Percentiles rank a stretch among this genome's conserved stretches.
Evolutionary conservation across 2,888 invertebrate genomes (phyloP).

Genomic region (Drosophila lutescens): DNA sequence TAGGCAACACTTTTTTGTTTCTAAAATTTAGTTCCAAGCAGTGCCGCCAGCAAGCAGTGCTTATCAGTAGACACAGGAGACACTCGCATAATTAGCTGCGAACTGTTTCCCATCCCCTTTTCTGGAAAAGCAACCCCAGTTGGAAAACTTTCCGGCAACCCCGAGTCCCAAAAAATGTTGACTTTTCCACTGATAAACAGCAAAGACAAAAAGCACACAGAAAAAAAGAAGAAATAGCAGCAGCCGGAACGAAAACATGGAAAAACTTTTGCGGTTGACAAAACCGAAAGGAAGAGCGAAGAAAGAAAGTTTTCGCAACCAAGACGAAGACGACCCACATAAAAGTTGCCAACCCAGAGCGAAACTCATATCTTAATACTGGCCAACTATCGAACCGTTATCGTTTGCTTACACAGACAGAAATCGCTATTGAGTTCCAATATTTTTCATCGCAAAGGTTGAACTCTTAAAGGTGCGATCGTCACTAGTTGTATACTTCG

Average conservation of each 20-base stretch:
- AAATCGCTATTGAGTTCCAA: background rate
- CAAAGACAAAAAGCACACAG: slow-evolving; percentile 8
- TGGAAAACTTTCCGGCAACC: slow-evolving; percentile 15
- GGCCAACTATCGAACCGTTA: slow-evolving; percentile 18
- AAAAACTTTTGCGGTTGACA: slow-evolving; percentile 67
- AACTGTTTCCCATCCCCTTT: slow-evolving; percentile 9
- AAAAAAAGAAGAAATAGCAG: background rate
- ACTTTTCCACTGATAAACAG: slow-evolving; percentile 61
- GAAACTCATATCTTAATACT: slow-evolving; percentile 16
- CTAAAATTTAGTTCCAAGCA: background rate
- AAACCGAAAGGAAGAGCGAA: slow-evolving; percentile 43
- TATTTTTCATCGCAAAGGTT: too few relatives aligned
- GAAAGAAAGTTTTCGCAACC: slow-evolving; percentile 51
- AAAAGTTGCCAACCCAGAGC: slow-evolving; percentile 52
- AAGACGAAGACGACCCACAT: slow-evolving; percentile 50
- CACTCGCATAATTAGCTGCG: slow-evolving; percentile 62
- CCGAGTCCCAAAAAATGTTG: slow-evolving; percentile 29
- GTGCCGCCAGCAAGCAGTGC: slow-evolving; percentile 21
- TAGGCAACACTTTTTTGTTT: slow-evolving; percentile 32
- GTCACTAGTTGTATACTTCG: too few relatives aligned
- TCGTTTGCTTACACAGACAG: background rate
- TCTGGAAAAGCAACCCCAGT: too few relatives aligned
- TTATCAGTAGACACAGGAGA: slow-evolving; percentile 52
- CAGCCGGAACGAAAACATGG: slow-evolving; percentile 10
- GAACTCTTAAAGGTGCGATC: too few relatives aligned